Percentiles rank a stretch among this genome's conserved stretches.
Conservation (phyloP, 2,113 vertebrate genomes). For the Alces alces region DNA sequence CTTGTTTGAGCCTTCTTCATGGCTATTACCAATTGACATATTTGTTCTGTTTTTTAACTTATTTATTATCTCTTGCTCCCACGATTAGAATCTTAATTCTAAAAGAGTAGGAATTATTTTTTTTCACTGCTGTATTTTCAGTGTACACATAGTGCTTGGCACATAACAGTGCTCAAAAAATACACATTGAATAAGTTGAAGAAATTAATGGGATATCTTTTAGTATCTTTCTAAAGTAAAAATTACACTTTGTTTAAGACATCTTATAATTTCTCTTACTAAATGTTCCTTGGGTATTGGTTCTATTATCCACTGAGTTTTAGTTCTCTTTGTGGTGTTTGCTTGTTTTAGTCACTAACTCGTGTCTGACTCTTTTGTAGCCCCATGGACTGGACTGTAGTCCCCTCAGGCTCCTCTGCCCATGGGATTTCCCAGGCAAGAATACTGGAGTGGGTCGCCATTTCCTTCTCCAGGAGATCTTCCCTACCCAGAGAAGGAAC, state of each 20-base stretch:
- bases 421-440: neutral
- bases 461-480: neutral
- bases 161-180: neutral
- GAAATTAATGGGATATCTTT: neutral
- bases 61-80: neutral
- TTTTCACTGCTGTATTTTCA: neutral
- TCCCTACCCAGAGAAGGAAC: neutral
- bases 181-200: neutral
- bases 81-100: neutral
- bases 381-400: neutral
- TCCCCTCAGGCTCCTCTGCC: neutral
- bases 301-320: neutral
- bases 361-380: neutral
- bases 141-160: neutral
- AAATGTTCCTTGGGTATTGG: neutral
- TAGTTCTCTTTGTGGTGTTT: neutral
- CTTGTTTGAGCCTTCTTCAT: neutral
- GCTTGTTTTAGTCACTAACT: neutral
- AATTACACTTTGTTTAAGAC: neutral
- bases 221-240: neutral
- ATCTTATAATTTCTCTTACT: neutral
- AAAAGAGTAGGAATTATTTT: neutral
- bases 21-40: neutral
- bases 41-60: neutral
- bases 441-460: neutral